A percentile compares a stretch with the other conserved stretches of the same genome.
These are phyloP conservation scores for Streblospio benedicti DNA, from an alignment of 1,140 invertebrate genomes.

Conservation along the genomic window DNA sequence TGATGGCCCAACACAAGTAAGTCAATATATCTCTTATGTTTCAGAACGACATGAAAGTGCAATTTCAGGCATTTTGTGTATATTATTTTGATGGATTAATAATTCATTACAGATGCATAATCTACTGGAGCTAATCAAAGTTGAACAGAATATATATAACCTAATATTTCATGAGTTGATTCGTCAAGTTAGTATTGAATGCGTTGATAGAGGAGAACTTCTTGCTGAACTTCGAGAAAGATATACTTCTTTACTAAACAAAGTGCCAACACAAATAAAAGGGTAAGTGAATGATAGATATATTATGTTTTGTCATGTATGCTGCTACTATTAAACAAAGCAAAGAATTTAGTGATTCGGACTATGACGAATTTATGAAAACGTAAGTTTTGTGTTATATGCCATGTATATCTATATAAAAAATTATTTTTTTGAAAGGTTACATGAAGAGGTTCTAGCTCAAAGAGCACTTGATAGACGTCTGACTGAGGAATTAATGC, in stretches of 20 bases:
- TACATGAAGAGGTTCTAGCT: constrained; percentile 48
- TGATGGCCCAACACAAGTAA: constrained; percentile 45
- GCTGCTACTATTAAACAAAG: too few species aligned
- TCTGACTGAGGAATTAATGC: constrained; percentile 45
- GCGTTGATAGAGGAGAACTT: constrained; percentile 44
- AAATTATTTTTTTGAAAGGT: constrained; percentile 29
- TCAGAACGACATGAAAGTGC: too few species aligned
- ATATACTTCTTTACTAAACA: constrained; percentile 40
- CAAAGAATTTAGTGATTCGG: too few species aligned
- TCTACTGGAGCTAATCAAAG: constrained; percentile 44
- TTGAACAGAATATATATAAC: constrained; percentile 48
- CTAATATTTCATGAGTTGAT: constrained; percentile 47
- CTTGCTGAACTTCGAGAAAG: constrained; percentile 36
- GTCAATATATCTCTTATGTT: neutral
- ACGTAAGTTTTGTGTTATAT: too few species aligned
- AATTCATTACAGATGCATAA: constrained; percentile 40
- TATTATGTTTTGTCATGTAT: neutral
- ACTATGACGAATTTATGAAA: too few species aligned
- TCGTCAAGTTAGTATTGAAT: constrained; percentile 44
- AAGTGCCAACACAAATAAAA: constrained; percentile 44
- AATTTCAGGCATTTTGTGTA: neutral
- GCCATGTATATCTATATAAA: too few species aligned
- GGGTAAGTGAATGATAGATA: constrained; percentile 24
- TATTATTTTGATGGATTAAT: neutral
- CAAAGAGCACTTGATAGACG: constrained; percentile 45